Evolutionary conservation across 2,797 vertebrate species (phyloP).

Genomic region (Dallia pectoralis): DNA sequence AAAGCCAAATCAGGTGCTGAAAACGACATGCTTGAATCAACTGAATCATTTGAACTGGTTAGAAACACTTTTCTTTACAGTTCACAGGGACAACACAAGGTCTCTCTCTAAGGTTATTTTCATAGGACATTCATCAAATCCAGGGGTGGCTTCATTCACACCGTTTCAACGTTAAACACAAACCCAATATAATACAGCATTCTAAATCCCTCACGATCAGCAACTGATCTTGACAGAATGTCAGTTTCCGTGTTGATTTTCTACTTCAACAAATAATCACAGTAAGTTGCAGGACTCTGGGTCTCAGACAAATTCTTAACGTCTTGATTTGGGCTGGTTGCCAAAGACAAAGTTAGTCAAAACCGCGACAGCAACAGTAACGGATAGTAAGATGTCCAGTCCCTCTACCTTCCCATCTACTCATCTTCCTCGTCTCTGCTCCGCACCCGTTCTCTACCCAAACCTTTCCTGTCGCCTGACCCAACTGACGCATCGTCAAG

Average conservation of each 20-base stretch:
- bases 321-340: neutral
- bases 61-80: neutral
- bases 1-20: neutral
- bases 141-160: neutral
- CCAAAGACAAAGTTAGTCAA: neutral
- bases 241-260: neutral
- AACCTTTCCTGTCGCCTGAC: neutral
- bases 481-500: constrained; percentile 41
- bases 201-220: neutral
- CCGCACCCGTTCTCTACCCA: neutral
- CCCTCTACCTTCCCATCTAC: constrained; percentile 20
- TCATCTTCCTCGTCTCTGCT: constrained; percentile 19
- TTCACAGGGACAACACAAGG: neutral
- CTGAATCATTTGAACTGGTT: neutral
- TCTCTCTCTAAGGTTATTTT: neutral
- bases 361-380: neutral
- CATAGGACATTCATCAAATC: neutral
- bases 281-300: neutral
- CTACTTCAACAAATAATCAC: neutral
- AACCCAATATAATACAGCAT: neutral
- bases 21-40: neutral
- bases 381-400: constrained; percentile 11
- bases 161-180: neutral
- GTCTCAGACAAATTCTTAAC: neutral
- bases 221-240: neutral